phyloP scores from a whole-genome alignment of 2,113 vertebrate species.

The Benitochromis conjunctus region DNA sequence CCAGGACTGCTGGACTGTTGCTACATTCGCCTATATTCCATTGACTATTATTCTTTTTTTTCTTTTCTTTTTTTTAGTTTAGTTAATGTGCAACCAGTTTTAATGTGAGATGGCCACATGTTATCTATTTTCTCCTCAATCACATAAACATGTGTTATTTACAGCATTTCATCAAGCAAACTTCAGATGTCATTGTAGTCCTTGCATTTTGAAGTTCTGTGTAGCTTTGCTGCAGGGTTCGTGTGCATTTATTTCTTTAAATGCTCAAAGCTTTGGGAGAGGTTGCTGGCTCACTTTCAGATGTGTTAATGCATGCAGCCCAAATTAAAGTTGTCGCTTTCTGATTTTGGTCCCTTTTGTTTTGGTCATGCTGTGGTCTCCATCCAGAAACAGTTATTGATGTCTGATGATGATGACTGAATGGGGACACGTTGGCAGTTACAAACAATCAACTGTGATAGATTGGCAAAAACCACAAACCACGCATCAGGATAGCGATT shows the following conservation, averaged over 20 bases:
- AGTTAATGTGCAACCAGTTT: not conserved
- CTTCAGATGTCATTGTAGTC: not conserved
- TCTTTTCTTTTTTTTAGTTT: not conserved
- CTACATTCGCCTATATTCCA: not conserved
- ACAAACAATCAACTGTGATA: not conserved
- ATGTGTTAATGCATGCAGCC: not conserved
- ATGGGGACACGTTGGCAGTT: not conserved
- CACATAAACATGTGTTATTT: not conserved
- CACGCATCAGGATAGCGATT: too few species aligned
- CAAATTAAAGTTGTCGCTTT: not conserved
- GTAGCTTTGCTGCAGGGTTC: not conserved
- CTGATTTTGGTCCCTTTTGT: not conserved
- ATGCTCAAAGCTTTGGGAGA: not conserved
- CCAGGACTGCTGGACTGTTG: not conserved
- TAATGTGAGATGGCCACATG: not conserved
- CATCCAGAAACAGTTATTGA: not conserved
- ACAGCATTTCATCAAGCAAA: not conserved
- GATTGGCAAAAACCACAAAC: not conserved
- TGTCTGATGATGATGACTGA: not conserved
- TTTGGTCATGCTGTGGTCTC: not conserved
- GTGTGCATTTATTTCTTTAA: not conserved
- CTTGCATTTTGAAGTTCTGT: conserved; percentile 1
- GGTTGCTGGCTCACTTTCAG: not conserved
- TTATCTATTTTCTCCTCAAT: not conserved
- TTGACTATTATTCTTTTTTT: not conserved